These are phyloP conservation scores for Calidris pygmaea DNA, from an alignment of 2,113 vertebrate species.

Conservation along the genomic window DNA sequence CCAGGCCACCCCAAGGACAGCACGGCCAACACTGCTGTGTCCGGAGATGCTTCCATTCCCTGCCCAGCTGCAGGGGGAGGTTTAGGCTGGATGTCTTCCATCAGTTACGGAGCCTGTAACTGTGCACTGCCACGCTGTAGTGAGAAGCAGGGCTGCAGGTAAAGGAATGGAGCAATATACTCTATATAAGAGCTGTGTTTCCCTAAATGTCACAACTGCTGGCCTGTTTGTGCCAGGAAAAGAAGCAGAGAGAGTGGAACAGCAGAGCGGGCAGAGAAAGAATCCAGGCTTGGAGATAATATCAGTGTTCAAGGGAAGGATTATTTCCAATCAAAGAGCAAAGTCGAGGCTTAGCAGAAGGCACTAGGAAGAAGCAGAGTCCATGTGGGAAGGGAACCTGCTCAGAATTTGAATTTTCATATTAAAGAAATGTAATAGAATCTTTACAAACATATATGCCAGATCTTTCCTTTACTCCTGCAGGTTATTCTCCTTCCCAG, in stretches of 20 bases:
- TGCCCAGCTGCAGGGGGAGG: not conserved
- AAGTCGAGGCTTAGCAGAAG: not conserved
- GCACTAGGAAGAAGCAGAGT: not conserved
- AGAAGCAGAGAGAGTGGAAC: not conserved
- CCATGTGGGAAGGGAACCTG: not conserved
- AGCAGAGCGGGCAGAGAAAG: not conserved
- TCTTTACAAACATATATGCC: not conserved
- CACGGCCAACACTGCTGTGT: not conserved
- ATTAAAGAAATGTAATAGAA: not conserved
- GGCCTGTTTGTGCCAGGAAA: not conserved
- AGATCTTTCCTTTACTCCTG: not conserved
- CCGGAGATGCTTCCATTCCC: not conserved
- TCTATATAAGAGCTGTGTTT: not conserved
- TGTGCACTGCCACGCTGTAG: not conserved
- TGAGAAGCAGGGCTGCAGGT: not conserved
- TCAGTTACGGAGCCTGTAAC: not conserved
- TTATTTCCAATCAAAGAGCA: not conserved
- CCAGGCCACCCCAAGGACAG: not conserved
- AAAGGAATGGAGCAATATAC: not conserved
- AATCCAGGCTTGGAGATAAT: not conserved
- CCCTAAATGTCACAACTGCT: not conserved
- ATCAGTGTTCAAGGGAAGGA: not conserved
- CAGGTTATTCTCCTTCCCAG: not conserved
- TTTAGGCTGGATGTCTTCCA: not conserved
- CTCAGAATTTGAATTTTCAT: not conserved